Conservation (phyloP, 2,113 vertebrate genomes). For the Phylloscopus trochilus region DNA sequence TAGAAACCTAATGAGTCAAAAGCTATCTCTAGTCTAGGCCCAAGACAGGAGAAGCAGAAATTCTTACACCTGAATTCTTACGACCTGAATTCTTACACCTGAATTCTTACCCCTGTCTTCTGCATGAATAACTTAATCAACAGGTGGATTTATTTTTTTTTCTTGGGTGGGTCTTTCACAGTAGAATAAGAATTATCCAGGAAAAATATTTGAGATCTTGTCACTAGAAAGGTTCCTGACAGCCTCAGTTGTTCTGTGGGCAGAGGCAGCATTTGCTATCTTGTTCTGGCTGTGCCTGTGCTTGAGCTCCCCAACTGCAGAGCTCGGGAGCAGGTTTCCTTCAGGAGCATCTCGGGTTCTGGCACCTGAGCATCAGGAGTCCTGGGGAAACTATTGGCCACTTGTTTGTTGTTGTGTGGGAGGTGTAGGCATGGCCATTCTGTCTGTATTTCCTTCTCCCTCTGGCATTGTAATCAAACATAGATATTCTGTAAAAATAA, state of each 20-base stretch:
- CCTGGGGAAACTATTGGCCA: neutral
- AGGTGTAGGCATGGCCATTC: neutral
- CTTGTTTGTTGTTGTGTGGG: neutral
- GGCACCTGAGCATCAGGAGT: neutral
- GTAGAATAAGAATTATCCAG: neutral
- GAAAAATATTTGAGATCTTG: neutral
- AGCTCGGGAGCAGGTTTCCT: neutral
- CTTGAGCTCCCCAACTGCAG: neutral
- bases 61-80: neutral
- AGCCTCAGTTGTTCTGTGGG: neutral
- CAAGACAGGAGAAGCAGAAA: neutral
- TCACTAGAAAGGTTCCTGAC: neutral
- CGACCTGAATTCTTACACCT: neutral
- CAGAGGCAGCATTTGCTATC: neutral
- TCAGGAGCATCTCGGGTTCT: rapidly evolving
- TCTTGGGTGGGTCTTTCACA: neutral
- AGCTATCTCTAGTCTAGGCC: neutral
- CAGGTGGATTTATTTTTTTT: neutral
- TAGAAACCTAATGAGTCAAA: neutral
- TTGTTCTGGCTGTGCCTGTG: neutral
- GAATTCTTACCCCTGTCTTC: neutral
- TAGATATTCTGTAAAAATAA: neutral
- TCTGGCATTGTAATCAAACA: neutral
- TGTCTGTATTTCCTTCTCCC: neutral
- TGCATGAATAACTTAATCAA: neutral